Base-by-base conservation (phyloP, 2,797 vertebrate species). In the Megalops cyprinoides region DNA sequence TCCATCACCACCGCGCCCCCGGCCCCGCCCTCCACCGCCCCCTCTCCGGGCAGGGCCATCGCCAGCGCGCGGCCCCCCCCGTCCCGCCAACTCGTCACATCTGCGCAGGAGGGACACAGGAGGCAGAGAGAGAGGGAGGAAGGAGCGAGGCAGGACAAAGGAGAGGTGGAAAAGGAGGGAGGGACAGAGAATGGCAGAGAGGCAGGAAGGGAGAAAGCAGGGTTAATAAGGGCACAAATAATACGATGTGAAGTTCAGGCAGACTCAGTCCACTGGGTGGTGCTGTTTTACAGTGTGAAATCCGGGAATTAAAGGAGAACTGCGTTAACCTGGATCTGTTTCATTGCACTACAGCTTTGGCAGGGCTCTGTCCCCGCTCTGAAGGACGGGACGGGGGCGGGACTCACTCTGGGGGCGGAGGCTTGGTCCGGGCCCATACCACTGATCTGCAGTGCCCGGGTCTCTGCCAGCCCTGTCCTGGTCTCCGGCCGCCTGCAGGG, bases 381-480 rank as follows among this genome's bases (percentile, higher is more conserved):
- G n/a, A n/a, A n/a, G n/a, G n/a, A n/a, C n/a, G n/a, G 56, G 56
- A 77, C 3, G 48, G 34, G 48, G 1, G 6, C 4, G 79, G 73
- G 60, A 90, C 96, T 95, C 85, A 98, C 97, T 97, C 82, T 96
- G 96, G 92, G 97, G 97, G 97, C 97, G 97, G 97, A 98, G 97
- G 97, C 92, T 98, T 97, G 97, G 97, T 98, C 96, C 97, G 90
- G 97, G 97, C 97, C 97, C 97, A 98, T 96, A 97, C 96, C 92
- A 98, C 96, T 95, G 96, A 95, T 97, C 97, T 95, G 95, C 94
- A 97, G 94, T 96, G 96, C 92, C 96, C 96, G 92, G 96, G 96
- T 97, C 97, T 95, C 87, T 97, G 96, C 96, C 97, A 97, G 91
- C 95, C 94, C 91, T 97, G 96, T 98, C 97, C 97, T 95, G 96